These are phyloP conservation scores for Melanerpes formicivorus DNA, from an alignment of 2,113 vertebrate species.

Conservation along the genomic window DNA sequence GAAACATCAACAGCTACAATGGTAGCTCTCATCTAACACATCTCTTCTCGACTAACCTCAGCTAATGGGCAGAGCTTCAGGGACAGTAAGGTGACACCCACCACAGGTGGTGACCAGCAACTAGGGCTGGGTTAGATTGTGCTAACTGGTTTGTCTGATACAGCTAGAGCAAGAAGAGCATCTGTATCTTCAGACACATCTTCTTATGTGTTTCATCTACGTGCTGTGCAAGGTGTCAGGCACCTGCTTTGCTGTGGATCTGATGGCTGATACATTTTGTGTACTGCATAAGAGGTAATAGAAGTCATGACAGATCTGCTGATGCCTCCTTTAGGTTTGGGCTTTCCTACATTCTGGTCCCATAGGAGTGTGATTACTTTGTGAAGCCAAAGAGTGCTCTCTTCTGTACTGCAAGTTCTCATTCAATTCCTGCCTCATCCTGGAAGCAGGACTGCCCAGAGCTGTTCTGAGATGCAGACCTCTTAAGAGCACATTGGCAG, in stretches of 20 bases:
- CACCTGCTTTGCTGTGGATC: background rate
- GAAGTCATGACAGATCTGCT: background rate
- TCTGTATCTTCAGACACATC: background rate
- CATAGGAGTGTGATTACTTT: background rate
- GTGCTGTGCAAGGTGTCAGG: background rate
- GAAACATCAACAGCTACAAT: background rate
- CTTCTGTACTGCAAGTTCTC: too few relatives aligned
- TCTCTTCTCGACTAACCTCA: background rate
- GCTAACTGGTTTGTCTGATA: background rate
- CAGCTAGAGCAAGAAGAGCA: background rate
- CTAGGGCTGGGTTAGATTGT: accelerated
- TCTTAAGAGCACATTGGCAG: too few relatives aligned
- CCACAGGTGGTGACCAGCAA: background rate
- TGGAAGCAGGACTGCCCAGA: too few relatives aligned
- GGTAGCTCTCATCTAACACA: background rate
- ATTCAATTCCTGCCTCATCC: too few relatives aligned
- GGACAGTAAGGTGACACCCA: background rate
- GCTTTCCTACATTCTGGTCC: background rate
- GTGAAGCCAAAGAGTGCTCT: too few relatives aligned
- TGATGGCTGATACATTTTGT: background rate
- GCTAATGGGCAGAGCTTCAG: background rate
- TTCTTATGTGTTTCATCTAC: background rate
- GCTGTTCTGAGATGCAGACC: too few relatives aligned
- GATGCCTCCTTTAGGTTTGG: background rate
- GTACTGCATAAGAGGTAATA: background rate